Evolutionary conservation across 2,888 invertebrate species (phyloP).

Genomic region (Iselma pallidipennis): DNA sequence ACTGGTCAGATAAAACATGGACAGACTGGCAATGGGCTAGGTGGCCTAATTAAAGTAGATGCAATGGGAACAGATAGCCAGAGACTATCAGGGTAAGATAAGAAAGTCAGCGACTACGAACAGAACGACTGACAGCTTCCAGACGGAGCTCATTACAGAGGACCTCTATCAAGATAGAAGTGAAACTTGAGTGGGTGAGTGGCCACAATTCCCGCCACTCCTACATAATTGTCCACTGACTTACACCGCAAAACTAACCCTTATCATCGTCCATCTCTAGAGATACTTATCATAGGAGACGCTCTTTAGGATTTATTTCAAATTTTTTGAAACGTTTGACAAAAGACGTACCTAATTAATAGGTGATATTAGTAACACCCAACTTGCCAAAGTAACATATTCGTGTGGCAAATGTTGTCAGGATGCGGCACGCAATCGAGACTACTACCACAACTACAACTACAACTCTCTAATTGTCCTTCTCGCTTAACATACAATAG

Average conservation of each 20-base stretch:
- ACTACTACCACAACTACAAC: slow-evolving; percentile 35
- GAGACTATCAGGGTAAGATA: slow-evolving; percentile 38
- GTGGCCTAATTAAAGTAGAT: slow-evolving; percentile 39
- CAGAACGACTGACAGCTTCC: slow-evolving; percentile 43
- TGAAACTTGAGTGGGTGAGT: slow-evolving; percentile 31
- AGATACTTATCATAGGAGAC: no score
- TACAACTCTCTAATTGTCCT: slow-evolving; percentile 52
- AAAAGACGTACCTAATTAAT: no score
- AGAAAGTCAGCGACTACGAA: slow-evolving; percentile 22
- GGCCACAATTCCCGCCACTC: slow-evolving; percentile 28
- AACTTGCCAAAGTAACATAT: slow-evolving; percentile 32
- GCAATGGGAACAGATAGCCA: slow-evolving; percentile 35
- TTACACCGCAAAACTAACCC: neutral
- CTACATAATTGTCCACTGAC: neutral
- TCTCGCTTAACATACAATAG: slow-evolving; percentile 53
- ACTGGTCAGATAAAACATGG: slow-evolving; percentile 6
- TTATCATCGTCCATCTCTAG: no score
- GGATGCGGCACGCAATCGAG: slow-evolving; percentile 16
- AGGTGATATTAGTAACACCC: slow-evolving; percentile 8
- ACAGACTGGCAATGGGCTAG: slow-evolving; percentile 27
- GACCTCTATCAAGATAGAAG: slow-evolving; percentile 42
- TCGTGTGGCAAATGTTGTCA: slow-evolving; percentile 35
- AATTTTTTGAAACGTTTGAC: no score
- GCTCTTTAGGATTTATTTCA: no score
- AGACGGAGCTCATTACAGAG: slow-evolving; percentile 47